Percentiles rank a stretch among this genome's conserved stretches.
These are phyloP conservation scores for Mythimna pallens DNA, from an alignment of 2,888 invertebrate species.

Conservation along the genomic window DNA sequence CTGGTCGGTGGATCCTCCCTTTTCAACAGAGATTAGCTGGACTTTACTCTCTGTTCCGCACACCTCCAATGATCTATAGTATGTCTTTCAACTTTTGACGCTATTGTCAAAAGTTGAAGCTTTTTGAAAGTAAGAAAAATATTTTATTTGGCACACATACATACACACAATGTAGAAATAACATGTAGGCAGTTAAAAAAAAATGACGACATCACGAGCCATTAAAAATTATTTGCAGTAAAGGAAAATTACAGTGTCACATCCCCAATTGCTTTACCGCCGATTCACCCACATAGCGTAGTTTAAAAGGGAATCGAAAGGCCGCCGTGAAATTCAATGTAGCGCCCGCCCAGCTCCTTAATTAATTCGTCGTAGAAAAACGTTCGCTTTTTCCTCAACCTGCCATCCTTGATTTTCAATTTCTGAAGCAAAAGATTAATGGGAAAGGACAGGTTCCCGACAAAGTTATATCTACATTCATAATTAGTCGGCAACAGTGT, in stretches of 20 bases:
- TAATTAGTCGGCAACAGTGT: conserved; percentile 71
- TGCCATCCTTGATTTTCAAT: conserved; percentile 83
- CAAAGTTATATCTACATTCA: conserved; percentile 75
- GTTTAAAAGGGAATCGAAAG: conserved; percentile 64
- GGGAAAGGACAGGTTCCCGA: conserved; percentile 72
- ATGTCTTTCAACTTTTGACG: too few relatives aligned
- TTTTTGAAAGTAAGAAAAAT: too few relatives aligned
- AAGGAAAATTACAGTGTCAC: conserved; percentile 50
- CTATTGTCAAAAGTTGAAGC: too few relatives aligned
- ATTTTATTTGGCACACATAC: too few relatives aligned
- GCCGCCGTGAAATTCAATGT: conserved; percentile 73
- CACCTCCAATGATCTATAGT: too few relatives aligned
- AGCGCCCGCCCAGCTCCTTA: conserved; percentile 71
- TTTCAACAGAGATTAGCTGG: too few relatives aligned
- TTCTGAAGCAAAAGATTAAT: conserved; percentile 82
- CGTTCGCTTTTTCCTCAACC: conserved; percentile 74
- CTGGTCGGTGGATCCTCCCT: too few relatives aligned
- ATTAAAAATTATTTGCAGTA: conserved; percentile 18
- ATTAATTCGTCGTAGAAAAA: conserved; percentile 81
- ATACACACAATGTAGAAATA: too few relatives aligned
- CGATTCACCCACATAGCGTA: conserved; percentile 56
- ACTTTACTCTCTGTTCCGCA: too few relatives aligned
- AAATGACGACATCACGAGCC: neutral
- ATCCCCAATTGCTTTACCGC: conserved; percentile 45
- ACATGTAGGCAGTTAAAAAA: too few relatives aligned